Conservation (phyloP, 2,888 invertebrate species). For the Chironomus riparius region DNA sequence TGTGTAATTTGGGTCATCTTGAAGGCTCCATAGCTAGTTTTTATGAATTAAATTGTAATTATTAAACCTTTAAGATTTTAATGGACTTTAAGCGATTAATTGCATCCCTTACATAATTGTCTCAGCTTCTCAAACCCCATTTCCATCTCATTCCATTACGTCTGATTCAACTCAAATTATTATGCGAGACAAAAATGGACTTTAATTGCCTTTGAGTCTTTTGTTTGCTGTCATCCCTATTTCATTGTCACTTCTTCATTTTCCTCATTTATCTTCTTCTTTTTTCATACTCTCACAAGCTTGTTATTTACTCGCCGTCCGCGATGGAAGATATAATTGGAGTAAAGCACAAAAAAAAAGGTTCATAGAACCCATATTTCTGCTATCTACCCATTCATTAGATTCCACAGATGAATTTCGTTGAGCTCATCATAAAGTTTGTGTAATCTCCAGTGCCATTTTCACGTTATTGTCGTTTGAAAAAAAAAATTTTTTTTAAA, state of each 20-base stretch:
- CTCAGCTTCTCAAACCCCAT: too few species aligned
- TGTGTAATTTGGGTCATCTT: too few species aligned
- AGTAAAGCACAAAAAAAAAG: background rate
- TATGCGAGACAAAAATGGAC: background rate
- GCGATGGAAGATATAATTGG: background rate
- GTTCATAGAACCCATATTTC: background rate
- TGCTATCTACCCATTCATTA: background rate
- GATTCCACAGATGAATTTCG: background rate
- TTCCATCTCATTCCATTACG: too few species aligned
- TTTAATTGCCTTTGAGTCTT: conserved; percentile 12
- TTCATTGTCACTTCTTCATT: background rate
- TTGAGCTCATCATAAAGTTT: background rate
- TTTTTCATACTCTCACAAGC: background rate
- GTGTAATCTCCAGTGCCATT: background rate
- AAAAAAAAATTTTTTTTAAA: too few species aligned
- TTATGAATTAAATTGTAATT: too few species aligned
- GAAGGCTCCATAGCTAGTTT: too few species aligned
- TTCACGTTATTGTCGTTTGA: background rate
- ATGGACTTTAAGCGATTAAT: too few species aligned
- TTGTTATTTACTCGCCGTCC: background rate
- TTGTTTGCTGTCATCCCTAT: conserved; percentile 6
- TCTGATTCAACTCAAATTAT: background rate
- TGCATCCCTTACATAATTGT: too few species aligned
- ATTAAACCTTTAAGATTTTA: too few species aligned
- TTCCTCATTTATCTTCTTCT: background rate